phyloP scores from a whole-genome alignment of 1,140 invertebrate genomes.

The Pseudomyrmex gracilis region DNA sequence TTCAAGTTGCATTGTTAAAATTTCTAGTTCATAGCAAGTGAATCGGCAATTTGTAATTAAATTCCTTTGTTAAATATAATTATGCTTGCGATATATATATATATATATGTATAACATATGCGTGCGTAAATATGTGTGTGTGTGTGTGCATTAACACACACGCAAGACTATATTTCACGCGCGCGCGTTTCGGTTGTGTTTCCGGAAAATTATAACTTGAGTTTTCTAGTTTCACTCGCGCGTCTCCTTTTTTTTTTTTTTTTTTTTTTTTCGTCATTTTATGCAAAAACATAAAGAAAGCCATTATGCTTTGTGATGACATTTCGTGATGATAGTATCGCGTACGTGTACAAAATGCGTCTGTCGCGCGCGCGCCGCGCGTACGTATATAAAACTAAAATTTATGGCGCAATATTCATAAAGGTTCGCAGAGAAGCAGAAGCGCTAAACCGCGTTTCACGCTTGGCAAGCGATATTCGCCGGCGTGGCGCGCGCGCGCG shows the following conservation, averaged over 20 bases:
- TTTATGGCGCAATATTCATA: slow-evolving; percentile 60
- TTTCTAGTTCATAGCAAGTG: slow-evolving; percentile 39
- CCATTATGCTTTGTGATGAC: slow-evolving; percentile 15
- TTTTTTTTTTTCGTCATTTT: background rate
- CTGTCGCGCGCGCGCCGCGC: background rate
- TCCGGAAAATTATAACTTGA: background rate
- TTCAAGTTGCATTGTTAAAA: slow-evolving; percentile 59
- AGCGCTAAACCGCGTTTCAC: slow-evolving; percentile 61
- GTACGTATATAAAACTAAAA: slow-evolving; percentile 38
- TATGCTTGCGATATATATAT: slow-evolving; percentile 34
- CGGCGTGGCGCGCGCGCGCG: slow-evolving; percentile 21
- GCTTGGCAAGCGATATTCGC: slow-evolving; percentile 56
- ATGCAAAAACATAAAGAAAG: slow-evolving; percentile 40
- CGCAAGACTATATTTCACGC: background rate
- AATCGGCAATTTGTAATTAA: slow-evolving; percentile 56
- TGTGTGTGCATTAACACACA: background rate
- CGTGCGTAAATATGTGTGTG: too few relatives aligned
- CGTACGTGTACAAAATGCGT: slow-evolving; percentile 22
- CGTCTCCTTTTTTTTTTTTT: too few relatives aligned
- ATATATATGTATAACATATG: too few relatives aligned
- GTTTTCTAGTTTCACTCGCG: background rate
- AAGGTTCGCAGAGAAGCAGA: slow-evolving; percentile 57
- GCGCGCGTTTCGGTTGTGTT: too few relatives aligned
- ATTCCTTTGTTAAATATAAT: slow-evolving; percentile 57
- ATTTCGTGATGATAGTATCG: slow-evolving; percentile 35